phyloP scores from a whole-genome alignment of 1,140 invertebrate species.

The Drosophila pachea region DNA sequence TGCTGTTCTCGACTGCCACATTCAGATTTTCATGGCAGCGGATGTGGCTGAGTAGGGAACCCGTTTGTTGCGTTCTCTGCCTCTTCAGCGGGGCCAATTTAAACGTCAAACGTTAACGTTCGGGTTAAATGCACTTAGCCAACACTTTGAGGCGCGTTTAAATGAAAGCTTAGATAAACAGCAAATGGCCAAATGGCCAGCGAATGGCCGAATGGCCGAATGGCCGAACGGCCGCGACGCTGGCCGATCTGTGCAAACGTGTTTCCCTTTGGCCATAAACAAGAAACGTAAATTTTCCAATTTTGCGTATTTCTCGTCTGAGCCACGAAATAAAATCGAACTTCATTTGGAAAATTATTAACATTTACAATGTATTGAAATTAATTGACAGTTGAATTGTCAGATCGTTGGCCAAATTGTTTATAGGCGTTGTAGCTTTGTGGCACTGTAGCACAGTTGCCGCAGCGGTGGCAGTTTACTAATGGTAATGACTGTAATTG shows the following conservation, averaged over 20 bases:
- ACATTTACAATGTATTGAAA: slow-evolving; percentile 78
- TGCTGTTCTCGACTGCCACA: slow-evolving; percentile 28
- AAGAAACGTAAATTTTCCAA: slow-evolving; percentile 73
- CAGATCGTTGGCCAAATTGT: slow-evolving; percentile 75
- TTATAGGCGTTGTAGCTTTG: slow-evolving; percentile 56
- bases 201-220: background rate
- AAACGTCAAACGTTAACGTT: slow-evolving; percentile 73
- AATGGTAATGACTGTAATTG: slow-evolving; percentile 78
- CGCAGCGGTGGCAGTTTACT: slow-evolving; percentile 67
- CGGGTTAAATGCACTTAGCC: slow-evolving; percentile 76
- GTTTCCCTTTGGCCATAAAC: slow-evolving; percentile 69
- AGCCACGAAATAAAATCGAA: slow-evolving; percentile 22
- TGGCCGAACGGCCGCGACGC: background rate
- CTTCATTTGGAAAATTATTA: slow-evolving; percentile 62
- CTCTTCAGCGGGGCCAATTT: slow-evolving; percentile 49
- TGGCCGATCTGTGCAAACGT: slow-evolving; percentile 50
- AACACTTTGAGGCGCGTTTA: slow-evolving; percentile 75
- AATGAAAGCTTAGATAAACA: slow-evolving; percentile 69
- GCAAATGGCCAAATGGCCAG: slow-evolving; percentile 7
- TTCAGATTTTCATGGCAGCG: slow-evolving; percentile 12
- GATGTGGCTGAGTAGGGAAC: slow-evolving; percentile 47
- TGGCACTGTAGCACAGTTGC: slow-evolving; percentile 26
- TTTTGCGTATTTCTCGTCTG: slow-evolving; percentile 61
- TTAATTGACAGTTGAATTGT: slow-evolving; percentile 77
- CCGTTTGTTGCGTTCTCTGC: slow-evolving; percentile 39